These are phyloP conservation scores for Microcebus griseorufus DNA, from an alignment of 2,113 vertebrate species.

Conservation along the genomic window DNA sequence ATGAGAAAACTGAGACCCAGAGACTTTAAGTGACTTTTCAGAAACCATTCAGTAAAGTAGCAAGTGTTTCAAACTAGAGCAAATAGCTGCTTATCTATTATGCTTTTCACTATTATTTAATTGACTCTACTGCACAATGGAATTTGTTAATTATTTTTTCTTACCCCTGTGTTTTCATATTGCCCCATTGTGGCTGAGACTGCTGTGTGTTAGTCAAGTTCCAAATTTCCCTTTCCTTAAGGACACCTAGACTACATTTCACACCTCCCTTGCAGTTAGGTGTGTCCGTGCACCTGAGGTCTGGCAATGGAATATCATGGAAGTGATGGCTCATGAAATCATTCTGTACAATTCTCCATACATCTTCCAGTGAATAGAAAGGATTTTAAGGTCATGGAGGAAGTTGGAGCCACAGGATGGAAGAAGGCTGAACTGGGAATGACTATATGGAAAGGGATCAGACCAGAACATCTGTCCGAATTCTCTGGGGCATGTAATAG, in stretches of 20 bases:
- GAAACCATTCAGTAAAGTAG: neutral
- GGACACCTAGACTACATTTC: neutral
- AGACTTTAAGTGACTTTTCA: neutral
- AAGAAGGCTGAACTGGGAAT: neutral
- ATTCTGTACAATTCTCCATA: neutral
- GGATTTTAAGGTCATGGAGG: neutral
- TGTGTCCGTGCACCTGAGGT: neutral
- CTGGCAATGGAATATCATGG: neutral
- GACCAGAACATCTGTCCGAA: neutral
- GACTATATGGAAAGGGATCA: neutral
- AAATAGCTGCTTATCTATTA: neutral
- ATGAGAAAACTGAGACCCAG: neutral
- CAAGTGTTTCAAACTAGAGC: neutral
- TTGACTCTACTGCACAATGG: neutral
- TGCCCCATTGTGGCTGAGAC: neutral
- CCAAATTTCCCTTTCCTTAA: neutral
- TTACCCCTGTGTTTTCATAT: neutral
- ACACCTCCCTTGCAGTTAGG: neutral
- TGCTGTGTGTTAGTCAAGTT: neutral
- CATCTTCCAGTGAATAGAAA: neutral
- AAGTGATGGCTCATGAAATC: neutral
- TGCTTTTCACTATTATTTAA: neutral
- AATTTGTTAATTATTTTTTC: conserved; percentile 12
- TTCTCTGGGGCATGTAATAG: neutral
- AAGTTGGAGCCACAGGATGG: neutral